Evolutionary conservation across 2,888 invertebrate species (phyloP).

Genomic region (Bellardia pandia): DNA sequence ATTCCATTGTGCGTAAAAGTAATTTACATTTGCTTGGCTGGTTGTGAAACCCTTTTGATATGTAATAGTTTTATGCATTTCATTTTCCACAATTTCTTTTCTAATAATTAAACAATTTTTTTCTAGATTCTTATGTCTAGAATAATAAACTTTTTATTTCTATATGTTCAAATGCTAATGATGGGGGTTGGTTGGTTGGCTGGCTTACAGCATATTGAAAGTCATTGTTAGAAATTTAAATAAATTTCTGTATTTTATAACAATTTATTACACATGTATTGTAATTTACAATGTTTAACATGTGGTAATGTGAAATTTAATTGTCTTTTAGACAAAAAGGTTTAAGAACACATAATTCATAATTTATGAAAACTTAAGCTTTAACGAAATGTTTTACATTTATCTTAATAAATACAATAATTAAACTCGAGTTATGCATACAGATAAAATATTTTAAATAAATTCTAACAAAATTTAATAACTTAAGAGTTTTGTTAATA

Average conservation of each 20-base stretch:
- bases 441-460: no score
- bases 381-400: background rate
- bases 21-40: conserved; percentile 17
- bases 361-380: conserved; percentile 4
- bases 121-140: background rate
- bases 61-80: conserved; percentile 25
- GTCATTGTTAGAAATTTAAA: conserved; percentile 7
- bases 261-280: conserved; percentile 18
- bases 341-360: conserved; percentile 7
- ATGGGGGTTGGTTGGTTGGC: conserved; percentile 15
- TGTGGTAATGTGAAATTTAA: background rate
- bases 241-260: background rate
- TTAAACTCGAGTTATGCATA: no score
- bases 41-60: conserved; percentile 27
- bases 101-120: conserved; percentile 19
- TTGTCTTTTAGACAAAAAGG: background rate
- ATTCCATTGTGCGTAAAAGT: conserved; percentile 46
- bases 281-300: conserved; percentile 44
- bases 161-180: conserved; percentile 18
- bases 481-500: background rate
- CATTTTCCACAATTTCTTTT: conserved; percentile 19
- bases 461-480: background rate
- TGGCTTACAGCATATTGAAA: background rate
- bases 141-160: conserved; percentile 25
- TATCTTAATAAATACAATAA: no score